Evolutionary conservation across 1,140 invertebrate species (phyloP).

Genomic region (Drosophila neocordata): DNA sequence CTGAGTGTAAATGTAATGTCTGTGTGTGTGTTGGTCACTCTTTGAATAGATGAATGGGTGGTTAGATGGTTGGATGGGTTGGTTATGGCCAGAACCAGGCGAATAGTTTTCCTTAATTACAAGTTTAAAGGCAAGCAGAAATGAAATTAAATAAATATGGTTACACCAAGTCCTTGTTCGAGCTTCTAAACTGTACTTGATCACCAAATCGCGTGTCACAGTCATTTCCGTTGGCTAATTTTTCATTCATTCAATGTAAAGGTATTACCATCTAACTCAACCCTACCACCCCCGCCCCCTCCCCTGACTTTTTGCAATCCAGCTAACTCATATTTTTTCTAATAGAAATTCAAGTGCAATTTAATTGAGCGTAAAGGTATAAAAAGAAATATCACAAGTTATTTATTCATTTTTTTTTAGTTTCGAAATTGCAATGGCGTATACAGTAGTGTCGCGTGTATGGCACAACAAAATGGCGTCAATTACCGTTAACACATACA

Average conservation of each 20-base stretch:
- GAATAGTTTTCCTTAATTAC: slow-evolving; percentile 56
- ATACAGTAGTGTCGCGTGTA: slow-evolving; percentile 41
- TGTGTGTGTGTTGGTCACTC: slow-evolving; percentile 11
- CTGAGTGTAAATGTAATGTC: neutral
- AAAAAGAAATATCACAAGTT: slow-evolving; percentile 51
- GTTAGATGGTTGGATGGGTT: neutral
- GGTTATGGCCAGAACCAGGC: neutral
- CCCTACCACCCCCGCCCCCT: neutral
- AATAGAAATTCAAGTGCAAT: slow-evolving; percentile 64
- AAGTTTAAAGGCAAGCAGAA: slow-evolving; percentile 44
- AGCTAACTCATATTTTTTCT: slow-evolving; percentile 8
- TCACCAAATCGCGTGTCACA: slow-evolving; percentile 62
- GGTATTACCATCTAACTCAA: neutral
- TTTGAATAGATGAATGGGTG: slow-evolving; percentile 5
- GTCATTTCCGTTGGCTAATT: slow-evolving; percentile 54
- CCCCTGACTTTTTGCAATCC: too few relatives aligned
- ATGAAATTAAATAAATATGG: slow-evolving; percentile 49
- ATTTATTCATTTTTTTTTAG: slow-evolving; percentile 36
- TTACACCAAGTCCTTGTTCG: slow-evolving; percentile 25
- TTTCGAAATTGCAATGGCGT: slow-evolving; percentile 23
- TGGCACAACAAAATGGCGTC: slow-evolving; percentile 59
- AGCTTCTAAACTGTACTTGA: slow-evolving; percentile 40
- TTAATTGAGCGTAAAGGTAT: slow-evolving; percentile 73
- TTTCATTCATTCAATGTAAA: slow-evolving; percentile 31
- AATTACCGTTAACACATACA: slow-evolving; percentile 59